Percentiles rank a stretch among this genome's conserved stretches.
Evolutionary conservation across 1,140 invertebrate species (phyloP).

Genomic region (Macrotrachela quadricornifera): DNA sequence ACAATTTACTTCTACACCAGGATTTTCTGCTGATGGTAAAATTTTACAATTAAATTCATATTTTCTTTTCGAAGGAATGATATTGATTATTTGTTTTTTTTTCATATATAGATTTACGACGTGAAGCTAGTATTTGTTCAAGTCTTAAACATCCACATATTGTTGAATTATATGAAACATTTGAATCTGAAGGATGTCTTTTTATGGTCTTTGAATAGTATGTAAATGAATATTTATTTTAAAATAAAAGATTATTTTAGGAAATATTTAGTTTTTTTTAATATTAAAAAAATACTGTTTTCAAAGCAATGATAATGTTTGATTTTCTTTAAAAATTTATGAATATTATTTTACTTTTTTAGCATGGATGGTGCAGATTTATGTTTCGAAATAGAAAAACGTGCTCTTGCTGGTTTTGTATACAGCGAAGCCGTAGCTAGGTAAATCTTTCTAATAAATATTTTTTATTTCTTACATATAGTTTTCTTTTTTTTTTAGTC

Average conservation of each 20-base stretch:
- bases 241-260: background rate
- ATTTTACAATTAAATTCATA: background rate
- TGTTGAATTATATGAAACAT: slow-evolving; percentile 85
- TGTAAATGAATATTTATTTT: background rate
- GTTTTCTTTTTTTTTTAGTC: slow-evolving; percentile 36
- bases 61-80: background rate
- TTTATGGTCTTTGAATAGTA: slow-evolving; percentile 99
- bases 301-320: too few relatives aligned
- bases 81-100: background rate
- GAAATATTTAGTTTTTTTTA: background rate
- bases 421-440: slow-evolving; percentile 92
- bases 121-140: slow-evolving; percentile 93
- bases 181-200: slow-evolving; percentile 90
- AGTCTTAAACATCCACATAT: slow-evolving; percentile 97
- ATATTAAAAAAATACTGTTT: too few relatives aligned
- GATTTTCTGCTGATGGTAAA: slow-evolving; percentile 74
- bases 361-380: slow-evolving; percentile 96
- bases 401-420: slow-evolving; percentile 80
- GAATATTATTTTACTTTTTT: too few relatives aligned
- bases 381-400: slow-evolving; percentile 87
- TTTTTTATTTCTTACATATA: too few relatives aligned
- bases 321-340: too few relatives aligned
- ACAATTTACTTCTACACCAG: slow-evolving; percentile 81
- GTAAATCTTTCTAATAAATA: too few relatives aligned
- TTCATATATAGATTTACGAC: slow-evolving; percentile 53